Evolutionary conservation across 1,140 invertebrate species (phyloP), one percentile per base, ranked within the genome.

Genomic region (Thaumetopoea pityocampa): DNA sequence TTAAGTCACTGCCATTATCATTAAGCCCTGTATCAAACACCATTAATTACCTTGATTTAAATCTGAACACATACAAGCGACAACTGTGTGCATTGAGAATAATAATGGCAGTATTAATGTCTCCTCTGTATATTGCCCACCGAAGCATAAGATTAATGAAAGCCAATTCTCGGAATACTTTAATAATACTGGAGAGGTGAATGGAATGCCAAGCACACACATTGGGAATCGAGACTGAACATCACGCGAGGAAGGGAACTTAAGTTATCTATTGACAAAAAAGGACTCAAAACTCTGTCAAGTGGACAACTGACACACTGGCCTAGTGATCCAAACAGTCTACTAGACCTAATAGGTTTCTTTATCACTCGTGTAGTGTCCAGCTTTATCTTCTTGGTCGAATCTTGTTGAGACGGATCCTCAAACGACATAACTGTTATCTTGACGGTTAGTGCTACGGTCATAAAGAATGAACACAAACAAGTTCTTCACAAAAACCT

Each of bases 71-170:
- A 34, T 54, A 0, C 59, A 58, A 30, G 51, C 45, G 2, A 51
- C 59, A 0, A 40, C 59, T 10, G 27, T 62, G 5, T 27, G 30
- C 4, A 15, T 55, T 1, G 16, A 24, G 17, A 33, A 37, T 22
- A 17, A 12, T 9, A 26, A 11, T 9, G 46, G 52, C 16, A 10
- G 28, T 4, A 11, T 45, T 12, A 50, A 47, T 29, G 7, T 61
- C 0, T 52, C 52, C 6, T 30, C 52, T 8, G 23, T 61, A 5
- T 56, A 61, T 28, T 57, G 58, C 17, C 58, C 51, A 9, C 45
- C 52, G 4, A 46, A 35, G 22, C 34, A 53, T 9, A 50, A 12
- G 16, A 51, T 55, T n/a, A 38, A 5, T 5, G 38, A 37, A 1
- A 3, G 23, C 3, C 26, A 38, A 4, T 54, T 43, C 16, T 23